These are phyloP conservation scores for Hemitrygon akajei DNA, from an alignment of 2,797 vertebrate genomes.

Conservation along the genomic window DNA sequence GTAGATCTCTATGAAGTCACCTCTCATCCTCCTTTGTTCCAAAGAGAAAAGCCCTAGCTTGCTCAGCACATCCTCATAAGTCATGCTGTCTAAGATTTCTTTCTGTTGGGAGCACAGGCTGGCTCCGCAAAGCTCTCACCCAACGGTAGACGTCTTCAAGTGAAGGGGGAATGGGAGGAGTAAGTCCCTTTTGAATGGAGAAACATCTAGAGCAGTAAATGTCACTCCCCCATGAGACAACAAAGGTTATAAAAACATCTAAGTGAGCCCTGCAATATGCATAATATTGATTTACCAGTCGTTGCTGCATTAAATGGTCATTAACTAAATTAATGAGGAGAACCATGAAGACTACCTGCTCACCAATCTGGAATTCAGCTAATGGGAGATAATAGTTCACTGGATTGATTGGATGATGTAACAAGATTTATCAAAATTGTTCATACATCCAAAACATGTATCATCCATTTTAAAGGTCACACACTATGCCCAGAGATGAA, in stretches of 20 bases:
- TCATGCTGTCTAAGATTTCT: too few relatives aligned
- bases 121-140: neutral
- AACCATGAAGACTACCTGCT: neutral
- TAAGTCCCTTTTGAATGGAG: neutral
- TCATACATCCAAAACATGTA: conserved; percentile 3
- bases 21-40: too few relatives aligned
- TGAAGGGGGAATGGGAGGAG: neutral
- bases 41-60: too few relatives aligned
- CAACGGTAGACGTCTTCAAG: neutral
- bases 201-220: neutral
- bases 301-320: neutral
- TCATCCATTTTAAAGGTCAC: conserved; percentile 25
- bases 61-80: too few relatives aligned
- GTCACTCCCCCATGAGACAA: neutral
- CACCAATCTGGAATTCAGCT: neutral
- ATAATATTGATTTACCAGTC: conserved; percentile 13
- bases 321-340: neutral
- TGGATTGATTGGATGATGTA: neutral
- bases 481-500: neutral
- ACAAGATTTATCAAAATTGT: conserved; percentile 22
- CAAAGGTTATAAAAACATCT: conserved; percentile 14
- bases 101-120: neutral
- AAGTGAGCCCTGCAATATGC: neutral
- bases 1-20: too few relatives aligned
- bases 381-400: neutral